These are phyloP conservation scores for Saccostrea glomerata DNA, from an alignment of 1,140 invertebrate genomes.

Conservation along the genomic window DNA sequence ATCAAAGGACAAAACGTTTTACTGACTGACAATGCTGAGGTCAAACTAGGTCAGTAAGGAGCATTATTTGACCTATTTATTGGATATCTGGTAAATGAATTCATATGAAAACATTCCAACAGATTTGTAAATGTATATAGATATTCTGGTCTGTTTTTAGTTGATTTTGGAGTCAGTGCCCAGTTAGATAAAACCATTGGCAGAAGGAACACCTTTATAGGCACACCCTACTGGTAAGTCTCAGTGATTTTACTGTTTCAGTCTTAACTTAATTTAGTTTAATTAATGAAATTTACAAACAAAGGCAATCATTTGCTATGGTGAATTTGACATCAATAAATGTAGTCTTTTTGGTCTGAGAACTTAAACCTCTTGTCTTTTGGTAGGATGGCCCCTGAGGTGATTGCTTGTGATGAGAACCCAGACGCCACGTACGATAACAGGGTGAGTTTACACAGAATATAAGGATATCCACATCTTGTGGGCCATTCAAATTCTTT, in stretches of 20 bases:
- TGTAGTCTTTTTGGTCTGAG: background rate
- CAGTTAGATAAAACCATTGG: conserved; percentile 99
- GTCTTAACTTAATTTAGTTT: too few species aligned
- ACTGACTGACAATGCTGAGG: conserved; percentile 99
- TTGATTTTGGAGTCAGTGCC: conserved; percentile 99
- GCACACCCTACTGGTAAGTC: conserved; percentile 96
- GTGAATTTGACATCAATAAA: too few species aligned
- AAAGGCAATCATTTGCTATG: too few species aligned
- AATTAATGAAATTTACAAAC: too few species aligned
- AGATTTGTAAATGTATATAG: background rate
- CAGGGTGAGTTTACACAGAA: conserved; percentile 79
- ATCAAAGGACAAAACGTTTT: conserved; percentile 99
- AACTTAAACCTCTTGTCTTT: background rate
- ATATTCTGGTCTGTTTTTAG: conserved; percentile 80
- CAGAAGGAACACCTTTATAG: conserved; percentile 99
- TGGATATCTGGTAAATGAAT: background rate
- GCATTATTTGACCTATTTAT: background rate
- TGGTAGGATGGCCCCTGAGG: conserved; percentile 88
- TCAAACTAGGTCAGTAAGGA: conserved; percentile 86
- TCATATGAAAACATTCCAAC: too few species aligned
- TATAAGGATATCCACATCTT: too few species aligned
- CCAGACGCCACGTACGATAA: conserved; percentile 99
- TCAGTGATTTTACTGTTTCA: background rate
- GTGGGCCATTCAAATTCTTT: too few species aligned
- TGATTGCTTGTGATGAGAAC: conserved; percentile 99